A percentile compares a stretch with the other conserved stretches of the same genome.
phyloP scores from a whole-genome alignment of 2,797 vertebrate genomes.

The Phalloptychus januarius region DNA sequence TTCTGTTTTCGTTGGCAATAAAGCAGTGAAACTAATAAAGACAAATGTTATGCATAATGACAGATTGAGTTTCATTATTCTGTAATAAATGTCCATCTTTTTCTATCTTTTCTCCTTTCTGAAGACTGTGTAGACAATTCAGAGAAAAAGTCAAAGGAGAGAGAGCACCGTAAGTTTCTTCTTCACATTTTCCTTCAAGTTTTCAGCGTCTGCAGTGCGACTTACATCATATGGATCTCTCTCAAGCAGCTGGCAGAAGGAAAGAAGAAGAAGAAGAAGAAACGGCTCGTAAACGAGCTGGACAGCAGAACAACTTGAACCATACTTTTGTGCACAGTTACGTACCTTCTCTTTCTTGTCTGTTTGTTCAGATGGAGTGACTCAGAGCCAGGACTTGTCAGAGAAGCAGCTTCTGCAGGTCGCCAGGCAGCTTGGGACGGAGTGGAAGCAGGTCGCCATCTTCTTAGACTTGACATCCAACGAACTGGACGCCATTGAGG shows the following conservation, averaged over 20 bases:
- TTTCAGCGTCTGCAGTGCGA: slow-evolving; percentile 3
- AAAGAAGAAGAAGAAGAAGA: slow-evolving; percentile 74
- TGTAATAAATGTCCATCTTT: neutral
- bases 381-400: slow-evolving; percentile 57
- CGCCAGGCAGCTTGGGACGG: slow-evolving; percentile 79
- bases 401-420: slow-evolving; percentile 83
- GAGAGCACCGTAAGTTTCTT: slow-evolving; percentile 66
- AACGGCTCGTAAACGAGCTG: slow-evolving; percentile 73
- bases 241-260: slow-evolving; percentile 49
- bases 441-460: slow-evolving; percentile 85
- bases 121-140: slow-evolving; percentile 79
- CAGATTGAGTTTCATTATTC: no score
- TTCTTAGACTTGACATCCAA: slow-evolving; percentile 75
- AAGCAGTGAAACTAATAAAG: no score
- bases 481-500: slow-evolving; percentile 80
- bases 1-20: no score
- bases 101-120: slow-evolving; percentile 6
- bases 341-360: neutral
- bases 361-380: slow-evolving; percentile 65
- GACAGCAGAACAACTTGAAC: slow-evolving; percentile 31
- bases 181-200: neutral
- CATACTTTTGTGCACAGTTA: neutral
- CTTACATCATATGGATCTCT: neutral
- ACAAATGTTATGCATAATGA: no score
- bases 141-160: slow-evolving; percentile 72